Base-by-base conservation (phyloP, 2,113 vertebrate species). In the Atractosteus spatula region DNA sequence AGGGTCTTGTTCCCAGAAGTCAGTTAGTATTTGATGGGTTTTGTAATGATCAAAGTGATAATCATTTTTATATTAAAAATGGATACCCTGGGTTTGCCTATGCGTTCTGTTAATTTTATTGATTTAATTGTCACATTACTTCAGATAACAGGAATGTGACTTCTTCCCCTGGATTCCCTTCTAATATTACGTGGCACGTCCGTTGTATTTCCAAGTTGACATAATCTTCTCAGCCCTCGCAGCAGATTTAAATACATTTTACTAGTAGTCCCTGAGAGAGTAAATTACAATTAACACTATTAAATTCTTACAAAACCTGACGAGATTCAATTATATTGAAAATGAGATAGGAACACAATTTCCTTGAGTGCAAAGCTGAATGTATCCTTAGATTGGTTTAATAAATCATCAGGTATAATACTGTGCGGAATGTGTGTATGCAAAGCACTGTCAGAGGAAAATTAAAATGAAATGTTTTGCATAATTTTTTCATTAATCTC, bases 401-500 rank as follows among this genome's bases (percentile, higher is more conserved):
- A 95, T 94, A 95, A 96, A 94, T 96, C 92, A 94, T 90, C 91
- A 91, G 91, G 89, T 91, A 86, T 86, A 68, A 84, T 85, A 85
- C 89, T 84, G 80, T 83, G 62, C 83, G 75, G 86, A 79, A 88
- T 82, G 82, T 82, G 77, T 84, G 88, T 85, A 90, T 91, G 90
- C 90, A 88, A 87, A 93, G 90, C 92, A 89, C 88, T 74, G 89
- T 90, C 91, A 82, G 84, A 71, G 90, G 91, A 91, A 90, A 87
- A 90, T 92, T 92, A 93, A 92, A 90, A 93, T 83, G 88, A 91
- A 92, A 94, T 86, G 88, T 86, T 91, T 94, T 92, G 91, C 91
- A 94, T 95, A 87, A 92, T 96, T 94, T 94, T 94, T 93, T 90
- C 93, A 96, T 96, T 95, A 94, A 95, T 96, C 93, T 94, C 92